These are phyloP conservation scores for Oryzias curvinotus DNA, from an alignment of 2,113 vertebrate genomes.

Conservation along the genomic window DNA sequence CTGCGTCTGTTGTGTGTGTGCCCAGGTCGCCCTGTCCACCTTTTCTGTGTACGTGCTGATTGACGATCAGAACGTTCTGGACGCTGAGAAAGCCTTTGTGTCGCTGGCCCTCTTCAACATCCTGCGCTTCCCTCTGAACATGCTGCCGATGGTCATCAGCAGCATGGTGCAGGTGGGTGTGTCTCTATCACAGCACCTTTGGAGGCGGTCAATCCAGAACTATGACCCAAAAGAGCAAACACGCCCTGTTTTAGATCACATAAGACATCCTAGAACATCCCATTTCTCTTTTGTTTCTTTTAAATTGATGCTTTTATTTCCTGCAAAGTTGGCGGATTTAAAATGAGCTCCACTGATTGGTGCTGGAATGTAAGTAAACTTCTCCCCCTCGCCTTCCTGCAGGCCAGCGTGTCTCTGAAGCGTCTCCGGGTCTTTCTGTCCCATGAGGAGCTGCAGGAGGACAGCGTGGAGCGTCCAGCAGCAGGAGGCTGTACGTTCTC, in stretches of 20 bases:
- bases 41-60: constrained; percentile 85
- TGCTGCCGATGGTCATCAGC: constrained; percentile 97
- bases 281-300: no score
- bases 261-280: no score
- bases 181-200: no score
- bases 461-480: constrained; percentile 78
- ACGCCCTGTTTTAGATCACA: no score
- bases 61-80: constrained; percentile 80
- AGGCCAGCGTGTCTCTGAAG: constrained; percentile 95
- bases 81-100: constrained; percentile 93
- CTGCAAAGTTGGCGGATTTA: no score
- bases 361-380: no score
- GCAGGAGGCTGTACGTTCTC: constrained; percentile 47
- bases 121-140: constrained; percentile 91
- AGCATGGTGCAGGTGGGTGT: constrained; percentile 87
- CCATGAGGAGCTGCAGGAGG: constrained; percentile 90
- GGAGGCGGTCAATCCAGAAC: no score
- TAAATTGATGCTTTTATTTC: no score
- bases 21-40: constrained; percentile 78
- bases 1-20: constrained; percentile 55
- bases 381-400: not conserved
- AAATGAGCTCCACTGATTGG: not conserved
- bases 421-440: constrained; percentile 91
- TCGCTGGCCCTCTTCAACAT: constrained; percentile 95
- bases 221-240: no score